phyloP scores from a whole-genome alignment of 2,797 vertebrate genomes.

The Pseudocheirus occidentalis region DNA sequence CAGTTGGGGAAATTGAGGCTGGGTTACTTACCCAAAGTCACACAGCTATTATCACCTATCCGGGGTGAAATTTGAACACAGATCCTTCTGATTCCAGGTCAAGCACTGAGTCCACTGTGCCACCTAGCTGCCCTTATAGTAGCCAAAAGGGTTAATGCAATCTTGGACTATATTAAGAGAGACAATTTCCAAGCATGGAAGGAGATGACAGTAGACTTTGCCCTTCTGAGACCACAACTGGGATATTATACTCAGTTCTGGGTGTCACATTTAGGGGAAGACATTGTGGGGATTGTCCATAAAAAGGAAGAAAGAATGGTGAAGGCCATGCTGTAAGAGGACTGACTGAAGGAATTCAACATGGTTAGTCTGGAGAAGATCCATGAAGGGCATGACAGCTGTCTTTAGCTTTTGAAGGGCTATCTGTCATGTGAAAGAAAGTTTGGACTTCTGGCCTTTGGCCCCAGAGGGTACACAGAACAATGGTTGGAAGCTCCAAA shows the following conservation, averaged over 20 bases:
- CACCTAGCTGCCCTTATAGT: background rate
- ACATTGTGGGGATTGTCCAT: background rate
- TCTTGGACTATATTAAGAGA: background rate
- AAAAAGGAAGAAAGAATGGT: background rate
- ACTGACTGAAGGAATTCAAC: background rate
- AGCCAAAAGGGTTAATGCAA: background rate
- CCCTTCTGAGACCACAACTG: background rate
- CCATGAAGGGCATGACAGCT: background rate
- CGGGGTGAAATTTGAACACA: background rate
- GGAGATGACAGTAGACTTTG: background rate
- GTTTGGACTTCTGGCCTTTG: background rate
- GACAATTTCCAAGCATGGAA: background rate
- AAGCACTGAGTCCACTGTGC: background rate
- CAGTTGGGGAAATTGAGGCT: background rate
- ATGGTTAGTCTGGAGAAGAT: background rate
- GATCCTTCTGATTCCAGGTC: background rate
- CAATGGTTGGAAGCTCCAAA: background rate
- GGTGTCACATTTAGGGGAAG: background rate
- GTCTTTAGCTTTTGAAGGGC: background rate
- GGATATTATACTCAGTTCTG: background rate
- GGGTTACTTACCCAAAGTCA: background rate
- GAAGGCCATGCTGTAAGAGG: background rate
- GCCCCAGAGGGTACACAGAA: background rate
- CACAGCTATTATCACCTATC: background rate
- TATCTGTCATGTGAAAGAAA: background rate